Evolutionary conservation across 2,888 invertebrate species (phyloP).

Genomic region (Drosophila algonquin): DNA sequence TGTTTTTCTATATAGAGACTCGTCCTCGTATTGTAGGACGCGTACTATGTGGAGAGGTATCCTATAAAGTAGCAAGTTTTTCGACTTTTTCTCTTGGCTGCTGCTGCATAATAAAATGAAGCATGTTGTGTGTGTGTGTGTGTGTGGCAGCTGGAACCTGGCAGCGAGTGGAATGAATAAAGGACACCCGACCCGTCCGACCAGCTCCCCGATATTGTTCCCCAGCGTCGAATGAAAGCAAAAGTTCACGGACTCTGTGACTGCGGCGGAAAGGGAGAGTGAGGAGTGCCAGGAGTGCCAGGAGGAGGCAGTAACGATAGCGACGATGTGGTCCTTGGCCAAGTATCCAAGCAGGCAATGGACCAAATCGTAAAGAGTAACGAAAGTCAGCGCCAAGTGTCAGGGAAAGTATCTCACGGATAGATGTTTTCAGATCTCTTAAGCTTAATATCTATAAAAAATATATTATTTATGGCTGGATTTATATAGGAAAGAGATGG

Average conservation of each 20-base stretch:
- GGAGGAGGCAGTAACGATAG: neutral
- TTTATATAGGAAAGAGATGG: too few relatives aligned
- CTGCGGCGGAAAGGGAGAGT: neutral
- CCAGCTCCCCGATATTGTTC: constrained; percentile 62
- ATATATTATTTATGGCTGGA: too few relatives aligned
- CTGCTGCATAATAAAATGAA: constrained; percentile 76
- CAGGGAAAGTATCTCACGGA: constrained; percentile 1
- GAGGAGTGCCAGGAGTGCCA: neutral
- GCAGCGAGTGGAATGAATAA: constrained; percentile 36
- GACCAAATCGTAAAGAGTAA: constrained; percentile 30
- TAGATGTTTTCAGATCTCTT: neutral
- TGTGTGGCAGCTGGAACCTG: constrained; percentile 52
- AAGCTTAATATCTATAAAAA: neutral
- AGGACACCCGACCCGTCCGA: constrained; percentile 26
- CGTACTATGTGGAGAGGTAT: constrained; percentile 32
- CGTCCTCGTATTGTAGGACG: neutral
- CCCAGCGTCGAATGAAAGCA: constrained; percentile 78
- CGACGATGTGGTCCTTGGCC: constrained; percentile 19
- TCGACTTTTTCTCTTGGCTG: constrained; percentile 42
- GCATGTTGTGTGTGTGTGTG: constrained; percentile 65
- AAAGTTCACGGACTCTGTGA: constrained; percentile 69
- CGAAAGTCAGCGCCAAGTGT: neutral
- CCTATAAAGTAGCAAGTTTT: constrained; percentile 57
- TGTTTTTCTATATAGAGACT: neutral
- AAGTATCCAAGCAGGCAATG: constrained; percentile 33